phyloP scores from a whole-genome alignment of 2,113 vertebrate genomes.

The Carollia perspicillata region DNA sequence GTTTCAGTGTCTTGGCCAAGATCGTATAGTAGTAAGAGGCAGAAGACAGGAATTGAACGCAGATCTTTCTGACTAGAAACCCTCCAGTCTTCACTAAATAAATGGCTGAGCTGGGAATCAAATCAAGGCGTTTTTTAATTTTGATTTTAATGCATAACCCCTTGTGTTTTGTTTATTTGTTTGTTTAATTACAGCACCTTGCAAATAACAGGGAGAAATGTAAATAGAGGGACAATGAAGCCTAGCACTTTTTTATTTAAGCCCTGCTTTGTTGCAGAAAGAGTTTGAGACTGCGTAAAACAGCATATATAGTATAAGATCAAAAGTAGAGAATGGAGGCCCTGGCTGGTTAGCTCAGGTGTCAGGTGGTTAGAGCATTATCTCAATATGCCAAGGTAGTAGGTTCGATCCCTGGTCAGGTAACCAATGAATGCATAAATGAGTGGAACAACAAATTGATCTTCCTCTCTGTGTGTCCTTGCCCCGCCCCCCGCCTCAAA shows the following conservation, averaged over 20 bases:
- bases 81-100: neutral
- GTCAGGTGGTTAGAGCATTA: no score
- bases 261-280: slow-evolving; percentile 9
- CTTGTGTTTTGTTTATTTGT: neutral
- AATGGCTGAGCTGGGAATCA: neutral
- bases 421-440: no score
- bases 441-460: no score
- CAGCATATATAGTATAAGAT: neutral
- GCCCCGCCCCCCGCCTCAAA: no score
- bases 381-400: no score
- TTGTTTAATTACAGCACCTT: neutral
- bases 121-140: neutral
- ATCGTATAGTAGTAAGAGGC: neutral
- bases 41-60: neutral
- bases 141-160: neutral
- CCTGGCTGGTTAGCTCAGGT: no score
- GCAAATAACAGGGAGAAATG: neutral
- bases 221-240: neutral
- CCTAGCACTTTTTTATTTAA: neutral
- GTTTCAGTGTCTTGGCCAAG: neutral
- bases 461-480: no score
- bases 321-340: neutral
- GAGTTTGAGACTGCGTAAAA: neutral
- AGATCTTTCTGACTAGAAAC: neutral
- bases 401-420: no score